Conservation (phyloP, 2,113 vertebrate genomes). For the Crotalus horridus region DNA sequence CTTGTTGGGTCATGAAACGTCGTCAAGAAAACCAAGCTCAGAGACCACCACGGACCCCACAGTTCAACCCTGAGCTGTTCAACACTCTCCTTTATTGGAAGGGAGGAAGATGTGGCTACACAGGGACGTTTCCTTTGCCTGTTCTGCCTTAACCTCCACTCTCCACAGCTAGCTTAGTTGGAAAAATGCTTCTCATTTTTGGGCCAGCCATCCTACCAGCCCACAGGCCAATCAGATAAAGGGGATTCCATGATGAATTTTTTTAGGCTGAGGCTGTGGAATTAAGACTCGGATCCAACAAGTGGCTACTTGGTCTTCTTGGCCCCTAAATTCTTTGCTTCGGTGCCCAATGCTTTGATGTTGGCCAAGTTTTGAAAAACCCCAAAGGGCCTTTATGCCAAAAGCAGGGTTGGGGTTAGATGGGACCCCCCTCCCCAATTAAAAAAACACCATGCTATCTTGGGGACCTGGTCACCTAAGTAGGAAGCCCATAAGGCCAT, state of each 20-base stretch:
- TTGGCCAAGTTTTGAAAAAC: not conserved
- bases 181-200: not conserved
- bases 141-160: not conserved
- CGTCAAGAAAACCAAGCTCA: not conserved
- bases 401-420: not conserved
- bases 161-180: conserved; percentile 6
- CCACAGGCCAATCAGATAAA: not conserved
- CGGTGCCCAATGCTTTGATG: not conserved
- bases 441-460: accelerated
- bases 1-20: not conserved
- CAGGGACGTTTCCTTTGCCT: not conserved
- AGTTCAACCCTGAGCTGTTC: too few relatives aligned
- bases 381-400: not conserved
- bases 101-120: not conserved
- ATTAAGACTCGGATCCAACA: not conserved
- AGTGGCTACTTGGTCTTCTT: accelerated
- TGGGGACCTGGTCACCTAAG: accelerated
- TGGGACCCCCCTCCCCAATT: not conserved
- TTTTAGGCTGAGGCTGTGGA: not conserved
- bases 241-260: not conserved
- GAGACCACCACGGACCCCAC: too few relatives aligned
- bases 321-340: not conserved
- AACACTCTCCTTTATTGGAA: too few relatives aligned
- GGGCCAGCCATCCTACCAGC: not conserved
- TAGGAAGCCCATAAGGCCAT: not conserved